Base-by-base conservation (phyloP, 2,888 invertebrate species). In the Dermolepida albohirtum region DNA sequence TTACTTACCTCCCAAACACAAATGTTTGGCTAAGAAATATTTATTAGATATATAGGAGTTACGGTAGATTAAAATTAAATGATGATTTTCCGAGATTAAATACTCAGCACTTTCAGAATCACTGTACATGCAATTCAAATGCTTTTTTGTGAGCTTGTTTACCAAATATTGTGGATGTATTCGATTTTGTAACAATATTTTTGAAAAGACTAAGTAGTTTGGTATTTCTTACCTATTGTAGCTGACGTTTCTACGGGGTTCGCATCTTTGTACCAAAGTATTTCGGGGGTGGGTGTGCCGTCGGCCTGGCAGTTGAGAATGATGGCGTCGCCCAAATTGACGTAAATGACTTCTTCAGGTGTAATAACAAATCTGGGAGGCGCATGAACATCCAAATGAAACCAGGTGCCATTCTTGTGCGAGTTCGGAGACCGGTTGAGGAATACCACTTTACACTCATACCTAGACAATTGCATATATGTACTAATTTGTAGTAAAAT, bases 351-450 rank as follows among this genome's bases (percentile, higher is more conserved):
- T 86, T 96, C 95, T 86, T 95, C 96, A 81, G 96, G 96, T 82
- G 95, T 96, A 86, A 94, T 93, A 86, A 93, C 93, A 88, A 96
- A 96, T 71, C 94, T 91, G 78, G 97, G 97, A 82, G 96, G 95
- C 83, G 96, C 96, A 87, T 97, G 96, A 83, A 98, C 97, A 87
- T 96, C 96, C 84, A 98, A 89, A 85, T 97, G 96, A 87, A 97
- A 96, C 97, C 97, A 97, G 80, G 97, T 96, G 82, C 97, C 97
- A 86, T 94, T 95, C 86, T 94, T 95, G 87, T 92, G 90, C 84
- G 92, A 92, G 84, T 94, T 95, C 77, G 95, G 95, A 78, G 94
- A 93, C 78, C 96, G 92, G 86, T 96, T 96, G 86, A 97, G 92
- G 87, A 96, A 97, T 84, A 95, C 94, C 86, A 97, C 95, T 78